Conservation (phyloP, 2,888 invertebrate species). For the Subacronicta megacephala region DNA sequence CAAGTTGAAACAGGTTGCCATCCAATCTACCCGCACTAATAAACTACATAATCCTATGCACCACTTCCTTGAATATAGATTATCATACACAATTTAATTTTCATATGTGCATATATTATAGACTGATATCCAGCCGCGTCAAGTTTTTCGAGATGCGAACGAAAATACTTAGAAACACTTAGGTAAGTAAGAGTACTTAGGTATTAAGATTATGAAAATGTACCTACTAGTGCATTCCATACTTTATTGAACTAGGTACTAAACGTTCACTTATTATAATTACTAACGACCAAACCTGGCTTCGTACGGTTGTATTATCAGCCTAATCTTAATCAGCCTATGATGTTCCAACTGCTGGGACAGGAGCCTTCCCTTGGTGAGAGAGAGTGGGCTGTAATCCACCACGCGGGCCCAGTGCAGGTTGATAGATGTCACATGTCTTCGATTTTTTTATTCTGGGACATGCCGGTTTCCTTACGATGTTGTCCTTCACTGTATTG, state of each 20-base stretch:
- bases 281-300: no score
- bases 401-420: no score
- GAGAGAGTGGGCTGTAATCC: no score
- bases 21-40: conserved; percentile 27
- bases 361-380: no score
- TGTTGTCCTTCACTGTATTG: no score
- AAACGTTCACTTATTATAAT: background rate
- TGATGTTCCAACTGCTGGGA: no score
- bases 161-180: conserved; percentile 1
- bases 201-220: background rate
- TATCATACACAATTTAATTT: conserved; percentile 32
- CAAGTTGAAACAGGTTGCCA: conserved; percentile 15
- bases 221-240: conserved; percentile 9
- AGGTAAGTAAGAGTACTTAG: no score
- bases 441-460: no score
- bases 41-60: conserved; percentile 21
- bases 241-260: conserved; percentile 11
- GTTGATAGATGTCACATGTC: no score
- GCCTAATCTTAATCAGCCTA: no score
- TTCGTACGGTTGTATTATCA: no score
- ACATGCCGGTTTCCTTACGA: no score
- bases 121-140: background rate
- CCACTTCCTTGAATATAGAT: conserved; percentile 34
- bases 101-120: conserved; percentile 30
- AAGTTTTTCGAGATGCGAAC: background rate